Conservation (phyloP, 64 coral and sea anemone genomes). For the Porites australiensis region DNA sequence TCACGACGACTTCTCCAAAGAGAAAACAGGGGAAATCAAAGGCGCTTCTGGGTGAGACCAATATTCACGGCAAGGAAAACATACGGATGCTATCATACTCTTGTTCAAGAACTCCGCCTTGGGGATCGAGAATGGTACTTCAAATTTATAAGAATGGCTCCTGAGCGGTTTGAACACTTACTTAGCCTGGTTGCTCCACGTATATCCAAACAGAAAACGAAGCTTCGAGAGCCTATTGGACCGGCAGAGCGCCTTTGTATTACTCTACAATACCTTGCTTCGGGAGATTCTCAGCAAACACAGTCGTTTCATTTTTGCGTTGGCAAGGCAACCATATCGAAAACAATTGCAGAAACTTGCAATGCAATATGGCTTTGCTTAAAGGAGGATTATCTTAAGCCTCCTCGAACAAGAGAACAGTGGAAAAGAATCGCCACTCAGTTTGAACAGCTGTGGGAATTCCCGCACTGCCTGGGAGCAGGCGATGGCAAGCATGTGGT, state of each 20-base stretch:
- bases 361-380: constrained; percentile 51
- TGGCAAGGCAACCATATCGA: constrained; percentile 55
- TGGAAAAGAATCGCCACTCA: not conserved
- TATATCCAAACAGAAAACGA: not conserved
- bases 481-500: constrained; percentile 22
- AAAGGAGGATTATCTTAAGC: not conserved
- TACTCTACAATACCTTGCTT: not conserved
- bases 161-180: not conserved
- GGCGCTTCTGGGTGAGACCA: constrained; percentile 19
- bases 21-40: no score
- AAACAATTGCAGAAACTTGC: constrained; percentile 52
- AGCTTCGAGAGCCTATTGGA: not conserved
- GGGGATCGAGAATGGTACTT: constrained; percentile 29
- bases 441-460: constrained; percentile 10
- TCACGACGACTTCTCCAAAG: not conserved
- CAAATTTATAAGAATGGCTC: constrained; percentile 1
- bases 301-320: constrained; percentile 59
- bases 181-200: not conserved
- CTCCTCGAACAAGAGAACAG: constrained; percentile 13
- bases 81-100: constrained; percentile 8
- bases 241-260: not conserved
- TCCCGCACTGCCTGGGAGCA: constrained; percentile 2
- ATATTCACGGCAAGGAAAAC: constrained; percentile 6
- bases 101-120: constrained; percentile 33
- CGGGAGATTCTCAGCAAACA: constrained; percentile 65